Percentiles rank a stretch among this genome's conserved stretches.
These are phyloP conservation scores for Gastracanthus pulcherrimus DNA, from an alignment of 2,888 invertebrate genomes.

Conservation along the genomic window DNA sequence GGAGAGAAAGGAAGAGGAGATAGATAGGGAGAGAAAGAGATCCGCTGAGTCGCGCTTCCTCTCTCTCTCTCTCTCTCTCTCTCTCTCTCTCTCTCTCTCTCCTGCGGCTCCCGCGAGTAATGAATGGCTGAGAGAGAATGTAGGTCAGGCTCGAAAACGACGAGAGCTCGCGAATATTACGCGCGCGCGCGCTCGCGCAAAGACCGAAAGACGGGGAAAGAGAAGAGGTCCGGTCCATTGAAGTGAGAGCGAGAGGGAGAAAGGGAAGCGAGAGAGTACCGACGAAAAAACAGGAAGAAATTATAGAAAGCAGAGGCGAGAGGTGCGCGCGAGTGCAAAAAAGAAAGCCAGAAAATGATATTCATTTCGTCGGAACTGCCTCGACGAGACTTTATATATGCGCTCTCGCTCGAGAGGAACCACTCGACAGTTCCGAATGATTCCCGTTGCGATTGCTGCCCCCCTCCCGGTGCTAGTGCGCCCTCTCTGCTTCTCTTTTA, in stretches of 20 bases:
- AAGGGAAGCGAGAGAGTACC: background rate
- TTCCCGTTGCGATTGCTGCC: background rate
- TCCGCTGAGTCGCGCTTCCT: too few relatives aligned
- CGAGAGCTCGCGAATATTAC: background rate
- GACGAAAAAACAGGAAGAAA: background rate
- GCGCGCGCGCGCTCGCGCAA: background rate
- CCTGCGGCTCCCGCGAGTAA: conserved; percentile 1
- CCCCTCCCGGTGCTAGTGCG: too few relatives aligned
- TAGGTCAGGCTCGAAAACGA: conserved; percentile 25
- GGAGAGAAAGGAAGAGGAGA: background rate
- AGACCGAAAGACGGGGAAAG: background rate
- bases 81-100: background rate
- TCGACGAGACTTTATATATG: background rate
- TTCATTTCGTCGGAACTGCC: background rate
- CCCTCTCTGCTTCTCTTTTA: background rate
- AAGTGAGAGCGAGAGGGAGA: background rate
- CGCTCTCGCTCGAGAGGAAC: background rate
- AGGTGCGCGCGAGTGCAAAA: too few relatives aligned
- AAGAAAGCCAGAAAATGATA: background rate
- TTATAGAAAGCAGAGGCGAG: background rate
- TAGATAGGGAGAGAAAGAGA: background rate
- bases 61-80: too few relatives aligned
- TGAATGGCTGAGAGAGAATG: conserved; percentile 29
- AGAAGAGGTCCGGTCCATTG: background rate
- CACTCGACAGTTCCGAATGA: background rate